Evolutionary conservation across 2,113 vertebrate species (phyloP), one percentile per base, ranked within the genome.

Genomic region (Pagrus major): DNA sequence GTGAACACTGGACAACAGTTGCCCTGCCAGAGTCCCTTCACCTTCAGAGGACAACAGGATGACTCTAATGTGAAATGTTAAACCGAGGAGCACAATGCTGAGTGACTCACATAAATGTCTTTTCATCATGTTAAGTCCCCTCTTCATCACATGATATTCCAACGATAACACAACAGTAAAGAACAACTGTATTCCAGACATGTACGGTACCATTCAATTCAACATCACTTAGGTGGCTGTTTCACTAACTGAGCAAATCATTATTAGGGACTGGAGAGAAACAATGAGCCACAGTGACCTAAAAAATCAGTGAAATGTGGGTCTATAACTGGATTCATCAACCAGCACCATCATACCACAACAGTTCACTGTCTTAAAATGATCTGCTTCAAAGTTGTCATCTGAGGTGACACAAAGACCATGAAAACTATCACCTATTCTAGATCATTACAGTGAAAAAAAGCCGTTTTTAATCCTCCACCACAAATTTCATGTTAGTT

Each of bases 41-140:
- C 29, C 23, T 5, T 33, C 59, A 59, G 42, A 70, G 44, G 44
- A 41, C 54, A 55, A 33, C 55, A 11, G 6, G 5, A 25, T 2
- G 25, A 78, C 41, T 55, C 9, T n/a, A 73, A 46, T 71, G 71
- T 58, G 66, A 86, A 71, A 51, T 7, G n/a, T 9, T 49, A 18
- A 77, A 55, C 65, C 63, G 56, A 80, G 25, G 61, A 88, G 86
- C 56, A 84, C 78, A 80, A 61, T 25, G 29, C 49, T 47, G 64
- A 68, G 35, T 7, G 15, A 37, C 47, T 21, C 49, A 9, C 6
- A 9, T 20, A 15, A 10, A 11, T 9, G 18, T 49, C 25, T 14
- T 55, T 31, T 71, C 12, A 61, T 51, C 47, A 15, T 31, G 5
- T 61, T 4, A 25, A 16, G 7, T 14, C 25, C 9, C 14, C 11